phyloP scores from a whole-genome alignment of 2,888 invertebrate genomes.

The Drosophila prostipennis region DNA sequence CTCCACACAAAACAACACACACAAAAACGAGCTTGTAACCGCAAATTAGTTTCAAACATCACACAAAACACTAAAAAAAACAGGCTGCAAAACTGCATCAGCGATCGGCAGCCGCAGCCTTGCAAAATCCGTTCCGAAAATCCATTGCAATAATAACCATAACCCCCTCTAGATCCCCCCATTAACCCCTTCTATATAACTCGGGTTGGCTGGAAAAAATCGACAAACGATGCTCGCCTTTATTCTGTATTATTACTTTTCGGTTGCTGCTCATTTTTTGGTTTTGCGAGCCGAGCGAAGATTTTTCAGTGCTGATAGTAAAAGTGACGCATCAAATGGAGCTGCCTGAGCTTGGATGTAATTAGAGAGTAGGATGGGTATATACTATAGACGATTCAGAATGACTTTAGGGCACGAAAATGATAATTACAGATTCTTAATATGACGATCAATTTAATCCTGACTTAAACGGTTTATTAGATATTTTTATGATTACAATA shows the following conservation, averaged over 20 bases:
- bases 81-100: constrained; percentile 47
- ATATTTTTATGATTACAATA: too few relatives aligned
- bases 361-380: constrained; percentile 1
- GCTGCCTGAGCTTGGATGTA: constrained; percentile 16
- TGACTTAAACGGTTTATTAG: background rate
- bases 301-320: constrained; percentile 67
- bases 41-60: constrained; percentile 75
- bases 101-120: constrained; percentile 52
- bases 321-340: constrained; percentile 76
- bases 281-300: constrained; percentile 24
- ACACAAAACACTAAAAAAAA: constrained; percentile 30
- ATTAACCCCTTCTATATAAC: constrained; percentile 10
- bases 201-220: constrained; percentile 47
- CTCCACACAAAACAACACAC: constrained; percentile 8
- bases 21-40: constrained; percentile 67
- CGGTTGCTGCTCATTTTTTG: constrained; percentile 7
- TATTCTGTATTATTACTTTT: constrained; percentile 34
- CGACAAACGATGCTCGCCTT: constrained; percentile 53
- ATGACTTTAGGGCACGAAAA: background rate
- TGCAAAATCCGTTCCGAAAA: constrained; percentile 67
- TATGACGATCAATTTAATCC: too few relatives aligned
- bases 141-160: constrained; percentile 58
- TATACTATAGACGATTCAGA: background rate
- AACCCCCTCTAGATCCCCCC: constrained; percentile 22
- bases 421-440: background rate